Conservation (phyloP, 2,888 invertebrate species). For the Tryphoninae sp. region DNA sequence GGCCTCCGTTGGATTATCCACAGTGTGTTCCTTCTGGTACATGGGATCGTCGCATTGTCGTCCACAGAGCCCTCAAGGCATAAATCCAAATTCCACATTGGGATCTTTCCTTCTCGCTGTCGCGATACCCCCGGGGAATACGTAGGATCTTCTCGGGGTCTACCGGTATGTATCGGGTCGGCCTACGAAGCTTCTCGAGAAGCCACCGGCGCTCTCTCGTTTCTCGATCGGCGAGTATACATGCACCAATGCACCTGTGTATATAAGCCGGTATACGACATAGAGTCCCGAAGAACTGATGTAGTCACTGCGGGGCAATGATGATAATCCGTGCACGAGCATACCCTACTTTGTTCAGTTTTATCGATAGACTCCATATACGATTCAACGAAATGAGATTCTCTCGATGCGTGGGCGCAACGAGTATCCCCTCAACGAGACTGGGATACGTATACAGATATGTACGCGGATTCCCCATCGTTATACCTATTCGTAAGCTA, state of each 20-base stretch:
- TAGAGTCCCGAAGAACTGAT: constrained; percentile 9
- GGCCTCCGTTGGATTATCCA: constrained; percentile 69
- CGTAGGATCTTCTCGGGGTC: constrained; percentile 23
- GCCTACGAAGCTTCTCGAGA: constrained; percentile 34
- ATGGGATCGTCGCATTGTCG: constrained; percentile 67
- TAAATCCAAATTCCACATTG: constrained; percentile 70
- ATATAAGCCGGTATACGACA: not conserved
- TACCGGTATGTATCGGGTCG: constrained; percentile 30
- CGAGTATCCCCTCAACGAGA: constrained; percentile 23
- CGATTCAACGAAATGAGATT: constrained; percentile 52
- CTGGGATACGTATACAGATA: not conserved
- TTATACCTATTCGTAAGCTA: constrained; percentile 61
- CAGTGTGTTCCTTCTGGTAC: constrained; percentile 63
- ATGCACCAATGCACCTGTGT: constrained; percentile 29
- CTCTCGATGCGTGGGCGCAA: constrained; percentile 53
- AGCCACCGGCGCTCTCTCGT: constrained; percentile 36
- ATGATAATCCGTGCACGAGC: constrained; percentile 39
- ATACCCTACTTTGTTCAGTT: constrained; percentile 53
- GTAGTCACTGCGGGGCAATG: constrained; percentile 31
- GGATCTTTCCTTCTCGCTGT: constrained; percentile 54
- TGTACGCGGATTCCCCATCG: constrained; percentile 36
- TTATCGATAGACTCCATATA: constrained; percentile 57
- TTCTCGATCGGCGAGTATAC: constrained; percentile 26
- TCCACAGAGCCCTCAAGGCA: constrained; percentile 63
- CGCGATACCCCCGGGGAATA: constrained; percentile 41